These are phyloP conservation scores for Lepus europaeus DNA, from an alignment of 2,113 vertebrate genomes.

Conservation along the genomic window DNA sequence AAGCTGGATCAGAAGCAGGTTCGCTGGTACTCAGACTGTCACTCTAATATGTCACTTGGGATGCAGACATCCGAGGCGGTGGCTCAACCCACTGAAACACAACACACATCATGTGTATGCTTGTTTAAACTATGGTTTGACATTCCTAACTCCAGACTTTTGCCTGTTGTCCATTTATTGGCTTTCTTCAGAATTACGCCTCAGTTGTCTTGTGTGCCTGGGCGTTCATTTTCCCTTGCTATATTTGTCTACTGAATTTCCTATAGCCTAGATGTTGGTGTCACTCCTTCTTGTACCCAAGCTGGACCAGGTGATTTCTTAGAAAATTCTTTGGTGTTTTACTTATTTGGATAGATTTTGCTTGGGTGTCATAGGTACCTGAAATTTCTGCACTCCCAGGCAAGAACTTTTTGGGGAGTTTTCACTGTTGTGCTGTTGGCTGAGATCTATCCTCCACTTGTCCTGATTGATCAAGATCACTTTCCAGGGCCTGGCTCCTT, in stretches of 20 bases:
- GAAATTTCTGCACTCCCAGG: neutral
- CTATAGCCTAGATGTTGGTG: neutral
- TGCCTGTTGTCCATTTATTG: neutral
- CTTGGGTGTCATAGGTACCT: neutral
- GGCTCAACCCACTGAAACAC: too few species aligned
- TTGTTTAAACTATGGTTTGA: neutral
- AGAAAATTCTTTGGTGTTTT: neutral
- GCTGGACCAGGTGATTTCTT: neutral
- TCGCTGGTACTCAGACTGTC: too few species aligned
- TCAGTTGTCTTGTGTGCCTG: neutral
- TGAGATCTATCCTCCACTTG: neutral
- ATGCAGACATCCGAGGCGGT: too few species aligned
- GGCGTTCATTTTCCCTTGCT: neutral
- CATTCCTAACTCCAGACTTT: neutral
- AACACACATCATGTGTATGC: too few species aligned
- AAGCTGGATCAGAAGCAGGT: too few species aligned
- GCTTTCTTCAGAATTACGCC: neutral
- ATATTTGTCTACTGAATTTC: neutral
- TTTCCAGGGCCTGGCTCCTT: neutral
- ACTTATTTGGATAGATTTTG: neutral
- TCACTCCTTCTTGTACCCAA: neutral
- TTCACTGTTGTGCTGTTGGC: neutral
- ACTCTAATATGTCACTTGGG: too few species aligned
- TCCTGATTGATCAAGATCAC: neutral
- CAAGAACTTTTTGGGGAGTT: neutral